Evolutionary conservation across 2,113 vertebrate genomes (phyloP).

Genomic region (Gopherus evgoodei): DNA sequence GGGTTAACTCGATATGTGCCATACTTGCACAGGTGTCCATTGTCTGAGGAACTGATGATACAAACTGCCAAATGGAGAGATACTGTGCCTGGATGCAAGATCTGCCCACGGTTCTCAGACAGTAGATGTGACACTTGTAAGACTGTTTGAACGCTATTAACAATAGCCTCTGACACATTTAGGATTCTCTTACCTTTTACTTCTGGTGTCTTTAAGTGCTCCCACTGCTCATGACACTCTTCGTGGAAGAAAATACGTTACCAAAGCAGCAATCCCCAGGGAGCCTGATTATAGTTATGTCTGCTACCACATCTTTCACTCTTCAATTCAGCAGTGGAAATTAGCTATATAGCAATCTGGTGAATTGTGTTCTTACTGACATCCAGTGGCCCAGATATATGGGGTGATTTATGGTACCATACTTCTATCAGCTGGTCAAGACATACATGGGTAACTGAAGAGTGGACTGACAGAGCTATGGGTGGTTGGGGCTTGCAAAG

Average conservation of each 20-base stretch:
- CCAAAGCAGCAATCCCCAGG: not conserved
- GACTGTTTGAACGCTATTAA: not conserved
- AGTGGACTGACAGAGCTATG: not conserved
- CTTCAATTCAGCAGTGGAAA: not conserved
- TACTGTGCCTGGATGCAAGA: not conserved
- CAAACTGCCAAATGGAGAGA: not conserved
- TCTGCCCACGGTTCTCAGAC: not conserved
- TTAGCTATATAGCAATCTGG: not conserved
- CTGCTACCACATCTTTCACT: not conserved
- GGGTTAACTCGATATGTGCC: not conserved
- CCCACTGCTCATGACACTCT: not conserved
- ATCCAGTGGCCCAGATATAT: not conserved
- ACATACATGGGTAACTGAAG: not conserved
- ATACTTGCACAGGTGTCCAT: not conserved
- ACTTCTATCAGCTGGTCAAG: not conserved
- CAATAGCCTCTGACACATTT: not conserved
- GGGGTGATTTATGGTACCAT: not conserved
- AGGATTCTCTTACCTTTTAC: not conserved
- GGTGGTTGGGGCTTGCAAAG: not conserved
- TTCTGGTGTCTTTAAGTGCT: not conserved
- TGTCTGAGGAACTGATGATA: not conserved
- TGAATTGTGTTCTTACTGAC: not conserved
- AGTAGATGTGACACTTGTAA: not conserved
- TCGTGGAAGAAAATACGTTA: not conserved
- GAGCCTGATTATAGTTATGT: not conserved